phyloP scores from a whole-genome alignment of 1,140 invertebrate genomes.

The Brachionus plicatilis region DNA sequence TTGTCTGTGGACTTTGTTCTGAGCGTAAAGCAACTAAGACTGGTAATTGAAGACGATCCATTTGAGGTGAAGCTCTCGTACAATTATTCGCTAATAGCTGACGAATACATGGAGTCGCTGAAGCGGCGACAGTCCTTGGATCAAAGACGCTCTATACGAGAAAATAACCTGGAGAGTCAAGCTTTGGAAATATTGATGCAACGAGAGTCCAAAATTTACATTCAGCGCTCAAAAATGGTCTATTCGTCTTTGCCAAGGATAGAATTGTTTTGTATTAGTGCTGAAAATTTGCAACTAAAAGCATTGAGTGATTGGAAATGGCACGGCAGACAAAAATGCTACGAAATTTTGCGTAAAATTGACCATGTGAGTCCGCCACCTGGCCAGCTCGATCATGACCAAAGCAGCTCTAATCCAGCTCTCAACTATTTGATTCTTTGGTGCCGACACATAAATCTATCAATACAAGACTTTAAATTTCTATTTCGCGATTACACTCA shows the following conservation, averaged over 20 bases:
- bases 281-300: constrained; percentile 1
- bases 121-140: constrained; percentile 26
- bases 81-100: constrained; percentile 15
- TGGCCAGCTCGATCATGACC: background rate
- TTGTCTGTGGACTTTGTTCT: constrained; percentile 4
- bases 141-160: constrained; percentile 5
- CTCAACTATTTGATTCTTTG: constrained; percentile 66
- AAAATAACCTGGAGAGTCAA: constrained; percentile 27
- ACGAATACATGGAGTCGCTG: constrained; percentile 1
- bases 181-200: background rate
- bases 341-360: background rate
- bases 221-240: constrained; percentile 6
- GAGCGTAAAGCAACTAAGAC: background rate
- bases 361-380: constrained; percentile 6
- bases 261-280: background rate
- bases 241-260: constrained; percentile 5
- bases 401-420: background rate
- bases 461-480: constrained; percentile 75
- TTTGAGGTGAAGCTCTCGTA: constrained; percentile 19
- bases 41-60: constrained; percentile 38
- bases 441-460: constrained; percentile 76
- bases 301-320: constrained; percentile 10
- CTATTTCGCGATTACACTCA: constrained; percentile 92
- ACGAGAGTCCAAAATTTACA: constrained; percentile 31
- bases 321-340: constrained; percentile 1